Evolutionary conservation across 2,113 vertebrate species (phyloP).

Genomic region (Felis catus): F.catus_Fca126_mat1.0 CM031425.1:25628501-25629000

Average conservation of each 20-base stretch:
- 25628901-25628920: neutral
- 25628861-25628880: neutral
- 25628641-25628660: neutral
- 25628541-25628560: no score
- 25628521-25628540: no score
- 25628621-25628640: neutral
- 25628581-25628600: neutral
- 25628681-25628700: neutral
- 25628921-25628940: neutral
- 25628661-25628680: neutral
- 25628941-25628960: neutral
- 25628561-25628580: neutral
- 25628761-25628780: neutral
- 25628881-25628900: neutral
- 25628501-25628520: no score
- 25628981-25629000: neutral
- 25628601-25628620: neutral
- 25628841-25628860: neutral
- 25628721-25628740: neutral
- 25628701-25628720: neutral
- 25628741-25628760: neutral
- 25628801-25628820: neutral
- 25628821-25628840: neutral
- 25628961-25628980: neutral
- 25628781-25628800: neutral